Conservation (phyloP, 2,888 invertebrate species). For the Uropetala carovei region DNA sequence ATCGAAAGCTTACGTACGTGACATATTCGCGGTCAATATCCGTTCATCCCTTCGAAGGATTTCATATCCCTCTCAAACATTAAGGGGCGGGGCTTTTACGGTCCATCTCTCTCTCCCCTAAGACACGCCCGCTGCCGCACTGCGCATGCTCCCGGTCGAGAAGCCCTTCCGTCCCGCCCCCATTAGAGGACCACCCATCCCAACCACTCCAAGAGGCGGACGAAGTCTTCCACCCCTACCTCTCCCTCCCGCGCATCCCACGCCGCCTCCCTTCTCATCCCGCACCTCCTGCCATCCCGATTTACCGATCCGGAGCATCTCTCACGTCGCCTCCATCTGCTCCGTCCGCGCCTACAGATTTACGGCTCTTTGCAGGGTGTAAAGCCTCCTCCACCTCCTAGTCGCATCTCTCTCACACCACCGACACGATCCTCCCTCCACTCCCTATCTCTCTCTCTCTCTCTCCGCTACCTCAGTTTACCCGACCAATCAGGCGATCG, state of each 20-base stretch:
- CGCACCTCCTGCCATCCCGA: not conserved
- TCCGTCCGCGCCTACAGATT: too few species aligned
- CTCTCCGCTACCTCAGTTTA: not conserved
- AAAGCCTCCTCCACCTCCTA: not conserved
- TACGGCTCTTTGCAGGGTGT: not conserved
- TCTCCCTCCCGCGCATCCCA: not conserved
- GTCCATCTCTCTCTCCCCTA: not conserved
- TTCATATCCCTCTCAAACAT: not conserved
- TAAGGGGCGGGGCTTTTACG: not conserved
- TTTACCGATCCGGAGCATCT: not conserved
- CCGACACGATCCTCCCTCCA: not conserved
- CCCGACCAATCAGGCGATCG: conserved; percentile 13
- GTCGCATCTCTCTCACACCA: not conserved
- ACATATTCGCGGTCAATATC: too few species aligned
- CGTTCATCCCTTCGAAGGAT: too few species aligned
- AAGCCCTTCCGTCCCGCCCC: too few species aligned
- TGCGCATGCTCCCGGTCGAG: not conserved
- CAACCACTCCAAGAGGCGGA: conserved; percentile 4
- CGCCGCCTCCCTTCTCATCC: not conserved
- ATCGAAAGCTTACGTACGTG: too few species aligned
- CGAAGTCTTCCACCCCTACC: too few species aligned
- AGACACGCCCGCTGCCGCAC: not conserved
- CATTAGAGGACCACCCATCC: not conserved
- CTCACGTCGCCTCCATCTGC: too few species aligned
- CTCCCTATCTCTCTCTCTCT: not conserved